phyloP scores from a whole-genome alignment of 2,888 invertebrate genomes.

The Lasioglossum vierecki region DNA sequence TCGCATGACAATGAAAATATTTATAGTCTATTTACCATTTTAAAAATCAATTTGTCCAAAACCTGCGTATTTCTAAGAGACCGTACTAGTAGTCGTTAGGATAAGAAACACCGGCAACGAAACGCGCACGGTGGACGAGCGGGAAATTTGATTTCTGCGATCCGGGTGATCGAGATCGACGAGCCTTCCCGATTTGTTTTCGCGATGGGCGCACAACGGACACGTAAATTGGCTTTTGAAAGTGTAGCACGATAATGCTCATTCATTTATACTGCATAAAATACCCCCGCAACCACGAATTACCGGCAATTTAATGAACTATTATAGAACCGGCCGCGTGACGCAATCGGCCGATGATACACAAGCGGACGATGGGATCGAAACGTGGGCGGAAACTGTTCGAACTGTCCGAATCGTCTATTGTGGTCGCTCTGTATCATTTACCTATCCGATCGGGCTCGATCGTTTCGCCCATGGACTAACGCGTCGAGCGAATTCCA shows the following conservation, averaged over 20 bases:
- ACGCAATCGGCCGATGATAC: slow-evolving; percentile 60
- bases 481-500: background rate
- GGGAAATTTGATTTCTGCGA: background rate
- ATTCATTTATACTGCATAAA: slow-evolving; percentile 61
- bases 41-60: no score
- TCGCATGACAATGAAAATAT: no score
- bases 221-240: slow-evolving; percentile 38
- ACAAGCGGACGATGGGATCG: slow-evolving; percentile 45
- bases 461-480: background rate
- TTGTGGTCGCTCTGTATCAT: background rate
- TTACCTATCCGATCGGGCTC: background rate
- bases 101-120: background rate
- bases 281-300: slow-evolving; percentile 60
- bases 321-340: slow-evolving; percentile 53
- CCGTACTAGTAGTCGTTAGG: background rate
- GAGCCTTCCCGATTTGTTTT: slow-evolving; percentile 9
- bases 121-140: background rate
- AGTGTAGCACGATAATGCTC: slow-evolving; percentile 54
- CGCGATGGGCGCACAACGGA: background rate
- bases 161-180: background rate
- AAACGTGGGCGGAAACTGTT: slow-evolving; percentile 42
- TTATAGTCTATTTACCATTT: no score
- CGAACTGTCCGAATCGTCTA: slow-evolving; percentile 15
- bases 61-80: background rate
- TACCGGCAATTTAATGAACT: slow-evolving; percentile 64